Evolutionary conservation across 1,140 invertebrate species (phyloP).

Genomic region (Papilio machaon): DNA sequence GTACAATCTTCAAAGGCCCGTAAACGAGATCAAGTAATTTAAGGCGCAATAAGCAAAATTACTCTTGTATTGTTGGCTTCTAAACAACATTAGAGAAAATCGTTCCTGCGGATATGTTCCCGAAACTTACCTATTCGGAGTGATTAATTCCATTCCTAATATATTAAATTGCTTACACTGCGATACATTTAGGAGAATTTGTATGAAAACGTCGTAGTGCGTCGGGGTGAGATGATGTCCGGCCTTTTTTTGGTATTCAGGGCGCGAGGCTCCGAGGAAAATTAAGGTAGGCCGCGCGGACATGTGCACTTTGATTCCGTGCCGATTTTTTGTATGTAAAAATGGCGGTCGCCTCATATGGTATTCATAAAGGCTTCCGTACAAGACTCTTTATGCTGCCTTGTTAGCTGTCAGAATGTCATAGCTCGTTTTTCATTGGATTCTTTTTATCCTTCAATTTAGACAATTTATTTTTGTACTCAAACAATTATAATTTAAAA

Average conservation of each 20-base stretch:
- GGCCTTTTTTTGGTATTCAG: conserved; percentile 72
- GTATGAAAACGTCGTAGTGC: conserved; percentile 61
- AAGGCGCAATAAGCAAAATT: conserved; percentile 78
- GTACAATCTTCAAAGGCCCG: conserved; percentile 76
- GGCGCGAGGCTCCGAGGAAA: conserved; percentile 61
- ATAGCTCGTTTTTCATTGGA: conserved; percentile 37
- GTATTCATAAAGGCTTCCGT: conserved; percentile 65
- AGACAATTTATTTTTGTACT: neutral
- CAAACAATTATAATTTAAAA: too few species aligned
- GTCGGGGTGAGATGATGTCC: conserved; percentile 59
- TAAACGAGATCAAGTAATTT: conserved; percentile 81
- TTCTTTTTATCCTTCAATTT: conserved; percentile 20
- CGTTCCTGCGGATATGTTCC: conserved; percentile 56
- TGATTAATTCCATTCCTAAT: conserved; percentile 24
- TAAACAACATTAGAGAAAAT: conserved; percentile 63
- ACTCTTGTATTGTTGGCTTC: conserved; percentile 72
- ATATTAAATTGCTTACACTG: conserved; percentile 49
- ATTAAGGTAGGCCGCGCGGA: conserved; percentile 74
- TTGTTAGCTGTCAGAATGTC: conserved; percentile 47
- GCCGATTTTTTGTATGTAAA: conserved; percentile 72
- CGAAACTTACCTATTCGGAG: conserved; percentile 44
- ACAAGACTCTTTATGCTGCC: conserved; percentile 54
- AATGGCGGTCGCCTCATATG: conserved; percentile 66
- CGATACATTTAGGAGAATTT: conserved; percentile 54
- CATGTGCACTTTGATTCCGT: conserved; percentile 75